phyloP scores from a whole-genome alignment of 2,888 invertebrate genomes.

The Ramazzottius varieornatus region DNA sequence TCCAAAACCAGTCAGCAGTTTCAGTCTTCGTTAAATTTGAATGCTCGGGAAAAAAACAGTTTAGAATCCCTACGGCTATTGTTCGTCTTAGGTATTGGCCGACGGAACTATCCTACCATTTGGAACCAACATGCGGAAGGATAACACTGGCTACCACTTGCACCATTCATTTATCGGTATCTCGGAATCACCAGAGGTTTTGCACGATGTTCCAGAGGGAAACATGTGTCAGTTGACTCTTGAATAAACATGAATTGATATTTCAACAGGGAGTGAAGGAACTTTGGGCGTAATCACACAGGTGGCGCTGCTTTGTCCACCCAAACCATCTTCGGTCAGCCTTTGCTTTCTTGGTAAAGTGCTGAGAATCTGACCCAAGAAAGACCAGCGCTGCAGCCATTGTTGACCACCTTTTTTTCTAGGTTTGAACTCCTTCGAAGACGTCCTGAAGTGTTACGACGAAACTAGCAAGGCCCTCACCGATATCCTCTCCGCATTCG shows the following conservation, averaged over 20 bases:
- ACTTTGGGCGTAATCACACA: slow-evolving; percentile 78
- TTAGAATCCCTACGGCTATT: no score
- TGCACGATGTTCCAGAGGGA: not conserved
- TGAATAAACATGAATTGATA: not conserved
- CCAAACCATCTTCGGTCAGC: slow-evolving; percentile 48
- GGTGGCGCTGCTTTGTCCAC: slow-evolving; percentile 65
- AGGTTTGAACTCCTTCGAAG: slow-evolving; percentile 50
- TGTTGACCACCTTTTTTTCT: slow-evolving; percentile 7
- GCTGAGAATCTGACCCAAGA: not conserved
- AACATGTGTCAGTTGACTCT: not conserved
- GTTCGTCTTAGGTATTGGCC: slow-evolving; percentile 63
- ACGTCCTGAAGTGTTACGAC: slow-evolving; percentile 44
- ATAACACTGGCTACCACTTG: slow-evolving; percentile 87
- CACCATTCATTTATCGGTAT: slow-evolving; percentile 91
- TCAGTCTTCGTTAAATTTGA: slow-evolving; percentile 3
- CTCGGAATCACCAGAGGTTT: not conserved
- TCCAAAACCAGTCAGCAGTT: not conserved
- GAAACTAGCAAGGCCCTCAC: slow-evolving; percentile 46
- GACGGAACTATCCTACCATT: slow-evolving; percentile 60
- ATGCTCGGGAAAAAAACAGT: not conserved
- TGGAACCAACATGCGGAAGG: slow-evolving; percentile 61
- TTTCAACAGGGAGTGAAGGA: slow-evolving; percentile 37
- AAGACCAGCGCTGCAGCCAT: not conserved
- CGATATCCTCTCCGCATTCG: slow-evolving; percentile 80
- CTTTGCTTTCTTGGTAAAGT: slow-evolving; percentile 58